Evolutionary conservation across 2,113 vertebrate species (phyloP), one percentile per base, ranked within the genome.

Genomic region (Fregetta grallaria): DNA sequence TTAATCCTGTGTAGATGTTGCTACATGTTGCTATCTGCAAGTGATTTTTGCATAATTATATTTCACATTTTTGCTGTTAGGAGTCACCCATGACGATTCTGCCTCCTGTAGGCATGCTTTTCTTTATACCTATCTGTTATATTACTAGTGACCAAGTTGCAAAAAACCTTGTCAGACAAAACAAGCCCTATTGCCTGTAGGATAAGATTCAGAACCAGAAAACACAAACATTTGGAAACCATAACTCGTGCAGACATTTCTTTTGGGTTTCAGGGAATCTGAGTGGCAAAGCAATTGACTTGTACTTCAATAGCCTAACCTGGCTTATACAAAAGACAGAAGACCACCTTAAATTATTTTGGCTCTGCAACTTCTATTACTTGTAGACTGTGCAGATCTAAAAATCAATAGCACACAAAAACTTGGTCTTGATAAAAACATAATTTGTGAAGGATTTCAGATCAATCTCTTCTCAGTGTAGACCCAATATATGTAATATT

Each of bases 381-480:
- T 92, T 62, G 65, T 73, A 89, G 84, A 56, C 84, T 87, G 55
- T 73, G 75, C 10, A 32, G 50, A 90, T 87, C 75, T 85, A 49
- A 97, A 97, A 96, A 97, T 95, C 93, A 70, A 93, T 96, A 94
- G 32, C 81, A 58, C 72, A 67, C 34, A 93, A 94, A 70, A 92
- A 92, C 78, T 87, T 72, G 55, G 36, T 94, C 91, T 89, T 87
- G 93, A 96, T 94, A 96, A 97, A 95, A 96, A 92, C 66, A 85
- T 71, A 85, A 94, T 79, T 93, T 95, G 74, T 74, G 72, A 89
- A 90, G 66, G 62, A 94, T 87, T 92, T 97, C 86, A 95, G 78
- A 97, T 91, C 81, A 75, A 94, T 94, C 32, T 93, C 81, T 94
- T 49, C 58, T 52, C 68, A 47, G 27, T 85, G 67, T 55, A 94